A percentile compares a stretch with the other conserved stretches of the same genome.
Conservation (phyloP, 2,113 vertebrate species). For the Lichenostomus cassidix region DNA sequence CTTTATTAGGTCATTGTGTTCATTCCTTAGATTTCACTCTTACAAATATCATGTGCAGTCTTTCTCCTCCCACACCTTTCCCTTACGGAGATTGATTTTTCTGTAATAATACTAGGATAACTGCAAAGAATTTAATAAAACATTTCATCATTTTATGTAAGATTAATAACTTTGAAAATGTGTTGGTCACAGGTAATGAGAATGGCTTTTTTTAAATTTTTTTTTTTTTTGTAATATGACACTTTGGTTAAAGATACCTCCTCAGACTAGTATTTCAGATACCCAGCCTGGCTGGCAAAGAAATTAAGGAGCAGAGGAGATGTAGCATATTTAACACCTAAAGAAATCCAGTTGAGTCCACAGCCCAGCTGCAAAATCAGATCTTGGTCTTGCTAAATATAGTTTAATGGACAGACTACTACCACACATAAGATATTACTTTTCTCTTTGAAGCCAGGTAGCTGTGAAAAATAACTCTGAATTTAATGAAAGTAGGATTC, state of each 20-base stretch:
- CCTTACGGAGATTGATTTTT: background rate
- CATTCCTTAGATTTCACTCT: background rate
- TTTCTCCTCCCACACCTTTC: background rate
- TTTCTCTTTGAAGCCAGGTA: background rate
- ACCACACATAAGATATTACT: background rate
- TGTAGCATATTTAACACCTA: background rate
- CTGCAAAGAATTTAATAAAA: background rate
- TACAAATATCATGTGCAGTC: background rate
- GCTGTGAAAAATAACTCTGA: background rate
- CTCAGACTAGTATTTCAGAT: background rate
- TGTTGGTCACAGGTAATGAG: background rate
- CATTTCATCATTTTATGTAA: background rate
- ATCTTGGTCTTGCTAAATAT: background rate
- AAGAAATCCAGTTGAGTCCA: background rate
- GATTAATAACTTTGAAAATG: background rate
- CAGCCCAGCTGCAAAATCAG: background rate
- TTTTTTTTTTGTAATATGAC: background rate
- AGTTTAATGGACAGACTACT: background rate
- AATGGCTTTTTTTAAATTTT: background rate
- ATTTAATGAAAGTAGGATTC: background rate
- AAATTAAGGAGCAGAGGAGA: background rate
- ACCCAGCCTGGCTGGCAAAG: background rate
- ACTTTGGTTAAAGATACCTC: background rate
- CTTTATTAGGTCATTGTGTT: background rate
- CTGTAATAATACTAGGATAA: background rate